These are phyloP conservation scores for Peromyscus nudipes DNA, from an alignment of 2,797 vertebrate genomes.

Conservation along the genomic window DNA sequence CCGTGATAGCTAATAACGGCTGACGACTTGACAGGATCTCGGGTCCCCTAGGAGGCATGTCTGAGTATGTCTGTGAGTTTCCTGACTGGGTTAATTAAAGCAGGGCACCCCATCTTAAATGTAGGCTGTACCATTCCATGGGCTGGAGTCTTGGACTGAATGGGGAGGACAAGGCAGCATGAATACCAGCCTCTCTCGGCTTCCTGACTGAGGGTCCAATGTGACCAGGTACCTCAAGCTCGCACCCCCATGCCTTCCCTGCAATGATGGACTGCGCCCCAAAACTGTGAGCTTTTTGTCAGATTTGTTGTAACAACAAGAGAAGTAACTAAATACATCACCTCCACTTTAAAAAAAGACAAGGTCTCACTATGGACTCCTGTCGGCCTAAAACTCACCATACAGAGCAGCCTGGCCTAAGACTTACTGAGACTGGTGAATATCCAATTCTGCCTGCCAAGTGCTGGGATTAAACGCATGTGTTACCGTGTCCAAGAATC, in stretches of 20 bases:
- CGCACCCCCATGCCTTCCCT: neutral
- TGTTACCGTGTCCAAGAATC: too few relatives aligned
- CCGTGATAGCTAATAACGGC: neutral
- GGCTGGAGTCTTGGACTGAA: neutral
- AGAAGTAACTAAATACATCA: neutral
- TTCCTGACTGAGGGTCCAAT: too few relatives aligned
- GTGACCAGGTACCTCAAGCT: neutral
- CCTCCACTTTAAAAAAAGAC: neutral
- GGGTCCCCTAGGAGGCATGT: neutral
- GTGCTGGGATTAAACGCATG: neutral
- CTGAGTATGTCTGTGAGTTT: neutral
- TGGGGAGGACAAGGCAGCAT: neutral
- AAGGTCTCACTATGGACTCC: neutral
- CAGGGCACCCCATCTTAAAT: too few relatives aligned
- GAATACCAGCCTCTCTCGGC: too few relatives aligned
- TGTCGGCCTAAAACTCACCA: neutral
- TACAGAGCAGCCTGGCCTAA: neutral
- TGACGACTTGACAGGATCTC: neutral
- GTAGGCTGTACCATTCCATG: neutral
- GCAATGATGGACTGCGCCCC: neutral
- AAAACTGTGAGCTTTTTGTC: neutral
- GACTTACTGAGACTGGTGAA: neutral
- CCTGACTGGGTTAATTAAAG: neutral
- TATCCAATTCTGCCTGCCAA: neutral
- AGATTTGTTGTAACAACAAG: neutral